Conservation (phyloP, 2,113 vertebrate genomes). For the Campylomormyrus numenius region DNA sequence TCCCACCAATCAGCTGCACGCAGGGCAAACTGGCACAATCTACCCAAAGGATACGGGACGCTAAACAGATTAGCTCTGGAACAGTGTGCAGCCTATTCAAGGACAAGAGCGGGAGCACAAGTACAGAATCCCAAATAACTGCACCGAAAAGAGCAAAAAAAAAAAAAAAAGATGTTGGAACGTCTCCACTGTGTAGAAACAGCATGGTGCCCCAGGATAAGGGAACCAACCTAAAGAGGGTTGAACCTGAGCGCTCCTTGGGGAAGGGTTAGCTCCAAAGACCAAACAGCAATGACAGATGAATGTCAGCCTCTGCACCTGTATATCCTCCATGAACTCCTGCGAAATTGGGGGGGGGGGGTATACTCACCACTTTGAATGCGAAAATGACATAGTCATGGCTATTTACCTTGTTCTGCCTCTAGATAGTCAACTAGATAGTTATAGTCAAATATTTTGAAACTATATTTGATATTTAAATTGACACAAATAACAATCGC, state of each 20-base stretch:
- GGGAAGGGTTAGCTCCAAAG: conserved; percentile 90
- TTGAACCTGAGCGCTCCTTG: conserved; percentile 69
- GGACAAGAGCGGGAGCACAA: background rate
- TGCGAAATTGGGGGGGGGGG: conserved; percentile 37
- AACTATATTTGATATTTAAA: background rate
- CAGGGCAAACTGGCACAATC: background rate
- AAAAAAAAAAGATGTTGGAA: conserved; percentile 29
- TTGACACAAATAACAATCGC: background rate
- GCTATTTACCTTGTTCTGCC: conserved; percentile 64
- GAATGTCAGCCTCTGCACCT: conserved; percentile 84
- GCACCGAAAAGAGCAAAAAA: conserved; percentile 27
- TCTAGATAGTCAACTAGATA: conserved; percentile 48
- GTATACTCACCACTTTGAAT: background rate
- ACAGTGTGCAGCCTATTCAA: background rate
- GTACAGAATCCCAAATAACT: background rate
- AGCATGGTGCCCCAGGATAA: no score
- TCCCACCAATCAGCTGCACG: background rate
- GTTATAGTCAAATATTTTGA: background rate
- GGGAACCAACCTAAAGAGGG: conserved; percentile 76
- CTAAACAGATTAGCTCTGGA: background rate
- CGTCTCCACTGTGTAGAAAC: background rate
- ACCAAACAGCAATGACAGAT: conserved; percentile 89
- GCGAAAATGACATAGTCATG: background rate
- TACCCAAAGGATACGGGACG: background rate
- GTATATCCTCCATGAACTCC: conserved; percentile 83